Base-by-base conservation (phyloP, 2,113 vertebrate species). In the Abramis brama region DNA sequence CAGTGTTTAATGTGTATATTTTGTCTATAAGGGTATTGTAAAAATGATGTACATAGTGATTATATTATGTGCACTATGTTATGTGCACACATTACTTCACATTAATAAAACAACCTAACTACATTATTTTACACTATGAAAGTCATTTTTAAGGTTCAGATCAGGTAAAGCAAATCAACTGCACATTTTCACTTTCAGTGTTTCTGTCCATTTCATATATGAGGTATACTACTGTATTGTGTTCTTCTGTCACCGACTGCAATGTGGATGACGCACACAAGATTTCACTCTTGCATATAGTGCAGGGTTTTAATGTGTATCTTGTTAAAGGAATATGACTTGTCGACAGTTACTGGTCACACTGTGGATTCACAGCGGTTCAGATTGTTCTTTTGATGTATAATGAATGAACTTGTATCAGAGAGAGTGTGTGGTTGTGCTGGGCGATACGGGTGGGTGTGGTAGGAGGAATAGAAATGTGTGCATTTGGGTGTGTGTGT, bases 311-410 rank as follows among this genome's bases (percentile, higher is more conserved):
- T 77, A 52, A 55, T 55, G 27, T 45, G 25, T 52, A 77, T 77
- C 74, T 77, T 33, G 17, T 77, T 55, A 77, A 77, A 52, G 25
- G 4, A 39, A 71, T 39, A 11, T 12, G 4, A 39, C 33, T 11
- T 11, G 27, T 30, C 17, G 50, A 33, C 36, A 45, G 59, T 47
- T 33, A 13, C 19, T 68, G 43, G 79, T 68, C 43, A 68, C 60
- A 64, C 25, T 50, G 39, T 33, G 19, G 57, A 45, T 64, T 43
- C 57, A 43, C 59, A 25, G 33, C 12, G 1, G 36, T 45, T 7
- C 17, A 30, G 60, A 82, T 47, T 71, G 17, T 73, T 57, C 81
- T 59, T 83, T 39, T 83, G 81, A 73, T 43, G 30, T 57, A n/a
- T 57, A 59, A 83, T 83, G 66, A 71, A 55, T 71, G 11, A 71